Evolutionary conservation across 1,140 invertebrate genomes (phyloP).

Genomic region (Onthophagus taurus): DNA sequence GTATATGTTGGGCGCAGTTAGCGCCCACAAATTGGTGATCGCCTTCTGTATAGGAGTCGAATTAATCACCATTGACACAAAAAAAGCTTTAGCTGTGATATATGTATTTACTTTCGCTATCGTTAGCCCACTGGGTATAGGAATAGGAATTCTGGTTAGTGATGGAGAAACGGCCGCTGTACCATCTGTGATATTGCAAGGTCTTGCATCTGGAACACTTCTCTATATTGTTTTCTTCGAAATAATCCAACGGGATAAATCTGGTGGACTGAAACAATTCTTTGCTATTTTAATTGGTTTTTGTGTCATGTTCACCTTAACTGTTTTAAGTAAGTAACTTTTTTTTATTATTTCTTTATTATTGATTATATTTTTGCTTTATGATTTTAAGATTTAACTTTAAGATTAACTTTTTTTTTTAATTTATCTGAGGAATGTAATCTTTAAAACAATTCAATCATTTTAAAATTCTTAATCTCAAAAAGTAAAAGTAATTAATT

Average conservation of each 20-base stretch:
- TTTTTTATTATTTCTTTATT: too few relatives aligned
- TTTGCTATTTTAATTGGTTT: slow-evolving; percentile 63
- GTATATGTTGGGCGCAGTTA: slow-evolving; percentile 43
- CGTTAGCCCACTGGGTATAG: slow-evolving; percentile 44
- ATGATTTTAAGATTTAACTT: too few relatives aligned
- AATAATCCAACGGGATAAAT: slow-evolving; percentile 48
- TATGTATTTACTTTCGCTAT: slow-evolving; percentile 45
- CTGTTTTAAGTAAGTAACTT: slow-evolving; percentile 19
- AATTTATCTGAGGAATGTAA: too few relatives aligned
- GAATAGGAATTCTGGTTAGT: slow-evolving; percentile 33
- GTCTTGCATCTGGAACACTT: slow-evolving; percentile 53
- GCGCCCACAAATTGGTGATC: slow-evolving; percentile 51
- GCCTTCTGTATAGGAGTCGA: slow-evolving; percentile 47
- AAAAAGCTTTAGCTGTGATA: slow-evolving; percentile 27
- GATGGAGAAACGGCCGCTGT: slow-evolving; percentile 21
- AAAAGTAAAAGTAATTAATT: too few relatives aligned
- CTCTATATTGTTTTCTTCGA: slow-evolving; percentile 63
- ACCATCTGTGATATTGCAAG: slow-evolving; percentile 41
- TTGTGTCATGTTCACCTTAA: slow-evolving; percentile 59
- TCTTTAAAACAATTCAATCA: too few relatives aligned
- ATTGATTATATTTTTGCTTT: too few relatives aligned
- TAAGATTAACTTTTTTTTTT: too few relatives aligned
- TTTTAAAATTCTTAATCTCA: too few relatives aligned
- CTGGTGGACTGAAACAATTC: slow-evolving; percentile 55
- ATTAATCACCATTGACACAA: slow-evolving; percentile 35